Conservation (phyloP, 2,797 vertebrate species). For the Anomalospiza imberbis region DNA sequence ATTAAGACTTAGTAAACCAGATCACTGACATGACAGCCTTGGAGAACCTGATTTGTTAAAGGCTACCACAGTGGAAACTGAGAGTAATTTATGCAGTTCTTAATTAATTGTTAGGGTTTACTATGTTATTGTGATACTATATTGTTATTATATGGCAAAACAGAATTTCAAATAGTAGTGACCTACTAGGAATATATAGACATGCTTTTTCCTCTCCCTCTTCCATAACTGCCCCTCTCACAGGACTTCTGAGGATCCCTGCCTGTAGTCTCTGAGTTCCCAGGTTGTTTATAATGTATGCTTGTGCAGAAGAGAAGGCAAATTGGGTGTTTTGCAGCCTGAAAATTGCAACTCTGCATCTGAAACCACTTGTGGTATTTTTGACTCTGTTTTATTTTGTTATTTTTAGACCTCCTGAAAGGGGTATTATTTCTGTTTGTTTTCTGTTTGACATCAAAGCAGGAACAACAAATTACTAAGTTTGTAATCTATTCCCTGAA, state of each 20-base stretch:
- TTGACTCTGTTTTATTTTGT: conserved; percentile 12
- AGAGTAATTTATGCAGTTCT: neutral
- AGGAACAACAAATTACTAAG: conserved; percentile 38
- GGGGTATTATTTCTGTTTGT: conserved; percentile 21
- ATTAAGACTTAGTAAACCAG: neutral
- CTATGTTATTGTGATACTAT: neutral
- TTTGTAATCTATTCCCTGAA: conserved; percentile 23
- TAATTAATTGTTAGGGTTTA: neutral
- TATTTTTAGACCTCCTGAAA: conserved; percentile 62
- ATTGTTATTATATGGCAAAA: neutral
- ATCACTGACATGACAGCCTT: neutral
- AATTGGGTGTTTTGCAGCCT: neutral
- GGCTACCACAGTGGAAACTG: neutral
- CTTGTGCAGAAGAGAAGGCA: neutral
- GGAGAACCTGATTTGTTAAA: neutral
- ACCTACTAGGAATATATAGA: neutral
- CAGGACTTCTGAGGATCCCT: neutral
- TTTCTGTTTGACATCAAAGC: conserved; percentile 52
- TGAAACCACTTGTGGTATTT: conserved; percentile 45
- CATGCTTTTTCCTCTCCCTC: neutral
- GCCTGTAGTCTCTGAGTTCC: neutral
- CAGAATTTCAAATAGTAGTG: neutral
- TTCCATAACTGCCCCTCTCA: neutral
- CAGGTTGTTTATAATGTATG: neutral
- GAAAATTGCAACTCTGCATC: conserved; percentile 23